These are phyloP conservation scores for Cyprinodon brontotheroides DNA, from an alignment of 2,113 vertebrate genomes.

Conservation along the genomic window DNA sequence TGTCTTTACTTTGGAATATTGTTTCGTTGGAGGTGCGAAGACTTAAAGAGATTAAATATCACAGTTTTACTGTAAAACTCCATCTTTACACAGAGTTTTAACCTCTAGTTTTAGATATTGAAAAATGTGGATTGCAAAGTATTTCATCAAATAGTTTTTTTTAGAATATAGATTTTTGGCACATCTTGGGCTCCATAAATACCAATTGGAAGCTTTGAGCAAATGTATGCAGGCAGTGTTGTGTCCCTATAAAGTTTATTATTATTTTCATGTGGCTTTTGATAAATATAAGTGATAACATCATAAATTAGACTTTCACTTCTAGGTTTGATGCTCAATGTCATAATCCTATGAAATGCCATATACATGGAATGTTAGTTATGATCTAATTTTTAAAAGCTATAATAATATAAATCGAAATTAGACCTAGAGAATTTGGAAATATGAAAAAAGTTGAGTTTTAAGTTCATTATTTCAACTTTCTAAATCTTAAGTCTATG, in stretches of 20 bases:
- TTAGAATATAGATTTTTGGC: conserved; percentile 15
- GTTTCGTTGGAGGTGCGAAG: not conserved
- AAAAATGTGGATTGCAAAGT: not conserved
- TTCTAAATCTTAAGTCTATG: not conserved
- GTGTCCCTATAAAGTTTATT: not conserved
- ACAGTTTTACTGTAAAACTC: not conserved
- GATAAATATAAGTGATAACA: not conserved
- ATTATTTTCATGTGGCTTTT: not conserved
- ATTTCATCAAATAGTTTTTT: not conserved
- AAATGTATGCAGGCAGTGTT: not conserved
- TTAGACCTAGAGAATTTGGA: not conserved
- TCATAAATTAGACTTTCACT: not conserved
- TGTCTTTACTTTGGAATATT: not conserved
- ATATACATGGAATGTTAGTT: not conserved
- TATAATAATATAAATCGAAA: not conserved
- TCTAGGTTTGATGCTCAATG: not conserved
- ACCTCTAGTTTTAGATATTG: not conserved
- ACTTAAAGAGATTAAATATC: not conserved
- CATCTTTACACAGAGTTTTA: not conserved
- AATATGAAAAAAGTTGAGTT: not conserved
- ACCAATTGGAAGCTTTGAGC: not conserved
- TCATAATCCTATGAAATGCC: not conserved
- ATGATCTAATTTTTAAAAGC: not conserved
- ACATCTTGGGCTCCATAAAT: conserved; percentile 20
- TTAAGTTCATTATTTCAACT: not conserved